A percentile compares a stretch with the other conserved stretches of the same genome.
These are phyloP conservation scores for Calypte anna DNA, from an alignment of 2,113 vertebrate species.

Conservation along the genomic window DNA sequence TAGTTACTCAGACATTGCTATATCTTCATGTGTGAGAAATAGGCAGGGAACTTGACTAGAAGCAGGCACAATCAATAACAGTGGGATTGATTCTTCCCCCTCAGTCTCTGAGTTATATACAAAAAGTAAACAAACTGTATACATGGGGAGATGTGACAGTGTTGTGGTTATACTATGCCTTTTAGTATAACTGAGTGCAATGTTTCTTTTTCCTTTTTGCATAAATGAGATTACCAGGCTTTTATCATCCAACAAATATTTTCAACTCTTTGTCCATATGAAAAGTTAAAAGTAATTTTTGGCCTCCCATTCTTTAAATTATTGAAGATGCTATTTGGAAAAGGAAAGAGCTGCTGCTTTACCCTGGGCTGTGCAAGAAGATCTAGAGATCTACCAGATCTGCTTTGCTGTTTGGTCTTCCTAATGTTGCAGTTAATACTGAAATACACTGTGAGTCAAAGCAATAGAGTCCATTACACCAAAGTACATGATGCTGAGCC, in stretches of 20 bases:
- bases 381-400: not conserved
- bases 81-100: not conserved
- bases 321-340: not conserved
- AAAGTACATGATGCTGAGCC: not conserved
- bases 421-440: not conserved
- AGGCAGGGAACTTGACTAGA: not conserved
- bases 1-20: not conserved
- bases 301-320: not conserved
- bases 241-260: not conserved
- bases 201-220: not conserved
- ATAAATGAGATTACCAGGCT: not conserved
- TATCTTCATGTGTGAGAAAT: not conserved
- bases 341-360: not conserved
- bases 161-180: not conserved
- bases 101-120: not conserved
- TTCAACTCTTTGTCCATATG: not conserved
- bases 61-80: conserved; percentile 15
- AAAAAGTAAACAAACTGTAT: not conserved
- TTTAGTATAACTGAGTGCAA: not conserved
- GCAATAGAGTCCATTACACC: not conserved
- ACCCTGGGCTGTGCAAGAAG: not conserved
- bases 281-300: not conserved
- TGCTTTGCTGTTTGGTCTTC: not conserved
- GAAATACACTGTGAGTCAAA: not conserved
- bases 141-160: not conserved